Conservation (phyloP, 2,797 vertebrate genomes). For the Danio kyathit region DNA sequence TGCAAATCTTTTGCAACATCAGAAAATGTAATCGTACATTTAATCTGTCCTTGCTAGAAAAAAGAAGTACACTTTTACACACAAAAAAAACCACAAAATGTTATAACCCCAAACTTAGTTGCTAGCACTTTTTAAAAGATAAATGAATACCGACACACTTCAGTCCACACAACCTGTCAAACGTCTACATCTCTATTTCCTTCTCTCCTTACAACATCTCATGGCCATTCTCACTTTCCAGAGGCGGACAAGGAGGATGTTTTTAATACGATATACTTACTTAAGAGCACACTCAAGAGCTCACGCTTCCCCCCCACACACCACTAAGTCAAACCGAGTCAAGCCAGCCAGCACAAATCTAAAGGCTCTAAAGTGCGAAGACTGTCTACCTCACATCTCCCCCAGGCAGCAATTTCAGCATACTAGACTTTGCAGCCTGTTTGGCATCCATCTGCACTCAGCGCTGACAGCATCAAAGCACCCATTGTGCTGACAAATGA, state of each 20-base stretch:
- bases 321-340: conserved; percentile 36
- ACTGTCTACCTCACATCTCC: conserved; percentile 42
- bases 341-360: conserved; percentile 47
- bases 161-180: conserved; percentile 1
- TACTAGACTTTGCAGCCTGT: conserved; percentile 41
- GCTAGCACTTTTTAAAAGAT: no score
- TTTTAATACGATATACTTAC: conserved; percentile 61
- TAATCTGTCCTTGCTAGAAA: background rate
- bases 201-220: conserved; percentile 63
- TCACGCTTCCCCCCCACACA: conserved; percentile 30
- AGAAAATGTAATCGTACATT: no score
- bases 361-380: conserved; percentile 36
- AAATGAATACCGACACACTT: background rate
- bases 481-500: conserved; percentile 55
- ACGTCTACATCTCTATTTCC: background rate
- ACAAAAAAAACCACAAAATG: no score
- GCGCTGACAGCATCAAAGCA: conserved; percentile 48
- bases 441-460: conserved; percentile 46
- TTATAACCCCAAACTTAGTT: background rate
- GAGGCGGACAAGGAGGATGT: conserved; percentile 32
- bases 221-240: conserved; percentile 50
- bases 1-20: no score
- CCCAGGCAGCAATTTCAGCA: conserved; percentile 52
- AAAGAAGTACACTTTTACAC: no score
- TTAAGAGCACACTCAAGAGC: conserved; percentile 52